Conservation (phyloP, 2,888 invertebrate species). For the Metalampra italica region DNA sequence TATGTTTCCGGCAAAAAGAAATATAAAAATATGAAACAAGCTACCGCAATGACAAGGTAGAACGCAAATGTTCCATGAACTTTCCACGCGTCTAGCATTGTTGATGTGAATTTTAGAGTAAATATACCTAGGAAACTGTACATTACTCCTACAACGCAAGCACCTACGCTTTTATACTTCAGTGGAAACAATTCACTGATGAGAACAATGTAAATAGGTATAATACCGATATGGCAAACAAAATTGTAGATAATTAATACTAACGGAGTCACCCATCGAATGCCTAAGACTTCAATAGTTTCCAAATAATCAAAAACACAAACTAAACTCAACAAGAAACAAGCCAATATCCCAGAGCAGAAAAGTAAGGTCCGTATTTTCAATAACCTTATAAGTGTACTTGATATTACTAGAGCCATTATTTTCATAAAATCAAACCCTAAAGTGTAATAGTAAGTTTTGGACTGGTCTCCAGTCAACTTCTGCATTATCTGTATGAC, state of each 20-base stretch:
- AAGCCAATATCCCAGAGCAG: neutral
- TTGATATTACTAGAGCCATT: neutral
- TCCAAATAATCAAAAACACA: slow-evolving; percentile 1
- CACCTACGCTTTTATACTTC: slow-evolving; percentile 1
- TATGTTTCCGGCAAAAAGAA: slow-evolving; percentile 5
- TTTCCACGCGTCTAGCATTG: neutral
- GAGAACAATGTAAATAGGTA: neutral
- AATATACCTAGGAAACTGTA: neutral
- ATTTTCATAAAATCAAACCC: slow-evolving; percentile 1
- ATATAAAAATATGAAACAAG: neutral
- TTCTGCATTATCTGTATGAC: slow-evolving; percentile 1
- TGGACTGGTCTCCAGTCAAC: neutral
- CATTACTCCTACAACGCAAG: neutral
- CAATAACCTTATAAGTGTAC: neutral
- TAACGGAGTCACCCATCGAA: neutral
- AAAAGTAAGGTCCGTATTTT: neutral
- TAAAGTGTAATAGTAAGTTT: neutral
- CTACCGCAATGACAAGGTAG: neutral
- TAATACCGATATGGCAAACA: neutral
- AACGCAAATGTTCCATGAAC: slow-evolving; percentile 5
- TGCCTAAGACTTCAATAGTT: neutral
- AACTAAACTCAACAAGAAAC: neutral
- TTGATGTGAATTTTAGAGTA: neutral
- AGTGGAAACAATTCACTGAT: slow-evolving; percentile 5
- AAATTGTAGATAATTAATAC: slow-evolving; percentile 1